Conservation (phyloP, 2,888 invertebrate species). For the Epiblema foenella region DNA sequence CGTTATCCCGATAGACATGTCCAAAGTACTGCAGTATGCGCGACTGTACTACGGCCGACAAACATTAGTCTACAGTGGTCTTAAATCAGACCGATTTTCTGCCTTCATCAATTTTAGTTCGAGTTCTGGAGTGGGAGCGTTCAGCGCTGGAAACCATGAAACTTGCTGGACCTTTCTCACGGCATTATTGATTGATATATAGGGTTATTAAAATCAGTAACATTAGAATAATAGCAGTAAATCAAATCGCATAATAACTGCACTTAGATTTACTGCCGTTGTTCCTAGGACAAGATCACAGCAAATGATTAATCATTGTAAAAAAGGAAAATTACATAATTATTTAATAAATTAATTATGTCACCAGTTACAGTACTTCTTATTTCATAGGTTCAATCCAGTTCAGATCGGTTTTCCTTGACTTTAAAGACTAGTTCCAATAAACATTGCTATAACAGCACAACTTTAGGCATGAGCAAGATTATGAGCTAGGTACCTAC, state of each 20-base stretch:
- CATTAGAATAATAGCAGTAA: too few relatives aligned
- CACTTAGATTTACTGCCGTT: not conserved
- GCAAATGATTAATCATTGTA: not conserved
- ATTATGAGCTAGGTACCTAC: not conserved
- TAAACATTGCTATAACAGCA: constrained; percentile 7
- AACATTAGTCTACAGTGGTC: too few relatives aligned
- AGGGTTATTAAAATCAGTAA: too few relatives aligned
- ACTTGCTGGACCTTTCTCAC: too few relatives aligned
- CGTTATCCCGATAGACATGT: too few relatives aligned
- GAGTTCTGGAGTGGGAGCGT: too few relatives aligned
- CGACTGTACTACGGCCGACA: too few relatives aligned
- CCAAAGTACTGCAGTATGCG: too few relatives aligned
- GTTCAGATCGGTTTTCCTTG: constrained; percentile 16
- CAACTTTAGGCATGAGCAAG: constrained; percentile 12
- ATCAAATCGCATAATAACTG: not conserved
- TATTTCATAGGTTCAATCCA: constrained; percentile 1
- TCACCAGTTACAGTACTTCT: not conserved
- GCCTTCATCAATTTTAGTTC: too few relatives aligned
- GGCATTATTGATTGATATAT: too few relatives aligned
- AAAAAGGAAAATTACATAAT: not conserved
- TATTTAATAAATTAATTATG: not conserved
- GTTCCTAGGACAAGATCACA: not conserved
- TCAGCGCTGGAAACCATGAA: too few relatives aligned
- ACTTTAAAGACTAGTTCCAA: constrained; percentile 10
- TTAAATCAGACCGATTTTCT: too few relatives aligned